These are phyloP conservation scores for Rhinoderma darwinii DNA, from an alignment of 2,113 vertebrate species.

Conservation along the genomic window DNA sequence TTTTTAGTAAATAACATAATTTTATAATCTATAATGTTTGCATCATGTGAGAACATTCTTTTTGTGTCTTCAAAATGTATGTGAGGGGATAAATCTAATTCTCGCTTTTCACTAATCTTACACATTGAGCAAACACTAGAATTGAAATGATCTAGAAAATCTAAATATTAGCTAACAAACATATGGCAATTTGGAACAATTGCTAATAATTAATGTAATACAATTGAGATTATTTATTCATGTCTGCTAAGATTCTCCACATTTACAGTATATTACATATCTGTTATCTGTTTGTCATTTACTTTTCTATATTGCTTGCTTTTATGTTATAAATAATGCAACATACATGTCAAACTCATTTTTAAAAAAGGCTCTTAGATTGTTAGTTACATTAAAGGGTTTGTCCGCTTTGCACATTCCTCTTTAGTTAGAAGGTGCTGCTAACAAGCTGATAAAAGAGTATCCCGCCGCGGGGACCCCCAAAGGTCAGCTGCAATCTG, in stretches of 20 bases:
- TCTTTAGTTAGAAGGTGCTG: too few species aligned
- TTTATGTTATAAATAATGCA: background rate
- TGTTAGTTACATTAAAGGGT: too few species aligned
- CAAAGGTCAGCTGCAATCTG: too few species aligned
- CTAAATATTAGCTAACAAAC: slow-evolving; percentile 19
- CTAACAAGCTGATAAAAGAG: too few species aligned
- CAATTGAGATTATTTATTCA: background rate
- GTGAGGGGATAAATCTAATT: background rate
- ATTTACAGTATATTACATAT: background rate
- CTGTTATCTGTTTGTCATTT: background rate
- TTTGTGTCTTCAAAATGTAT: background rate
- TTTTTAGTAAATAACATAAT: too few species aligned
- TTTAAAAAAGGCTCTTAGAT: background rate
- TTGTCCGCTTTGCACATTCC: too few species aligned
- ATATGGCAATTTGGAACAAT: slow-evolving; percentile 6
- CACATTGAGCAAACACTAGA: background rate
- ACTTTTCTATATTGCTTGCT: background rate
- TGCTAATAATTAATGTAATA: background rate
- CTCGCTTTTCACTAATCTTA: background rate
- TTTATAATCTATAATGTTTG: background rate
- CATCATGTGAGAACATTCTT: too few species aligned
- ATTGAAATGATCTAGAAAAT: background rate
- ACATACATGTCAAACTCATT: background rate
- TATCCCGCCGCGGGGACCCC: too few species aligned
- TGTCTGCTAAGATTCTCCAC: background rate